Percentiles rank a stretch among this genome's conserved stretches.
Conservation (phyloP, 2,113 vertebrate species). For the Dicentrarchus labrax region DNA sequence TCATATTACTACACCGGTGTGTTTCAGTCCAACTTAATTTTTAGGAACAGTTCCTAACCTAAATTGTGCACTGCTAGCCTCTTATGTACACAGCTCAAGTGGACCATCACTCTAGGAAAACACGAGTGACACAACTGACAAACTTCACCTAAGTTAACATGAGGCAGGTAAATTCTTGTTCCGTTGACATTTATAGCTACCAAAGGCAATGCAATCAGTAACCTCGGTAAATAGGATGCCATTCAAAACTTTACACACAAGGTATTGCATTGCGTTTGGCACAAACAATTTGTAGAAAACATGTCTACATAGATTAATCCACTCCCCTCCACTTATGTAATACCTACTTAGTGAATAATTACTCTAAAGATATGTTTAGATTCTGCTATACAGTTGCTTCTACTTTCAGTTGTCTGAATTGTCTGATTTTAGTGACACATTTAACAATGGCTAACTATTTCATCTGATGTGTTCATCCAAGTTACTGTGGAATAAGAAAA, state of each 20-base stretch:
- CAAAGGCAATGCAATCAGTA: constrained; percentile 42
- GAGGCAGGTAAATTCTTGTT: constrained; percentile 34
- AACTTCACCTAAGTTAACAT: constrained; percentile 31
- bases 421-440: constrained; percentile 14
- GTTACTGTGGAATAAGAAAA: constrained; percentile 4
- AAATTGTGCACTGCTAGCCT: constrained; percentile 4
- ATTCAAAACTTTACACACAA: constrained; percentile 1
- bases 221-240: constrained; percentile 35
- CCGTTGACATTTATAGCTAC: constrained; percentile 16
- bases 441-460: constrained; percentile 8
- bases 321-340: background rate
- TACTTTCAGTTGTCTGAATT: constrained; percentile 18
- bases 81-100: constrained; percentile 58
- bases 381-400: constrained; percentile 2
- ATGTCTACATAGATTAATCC: background rate
- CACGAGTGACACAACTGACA: constrained; percentile 56
- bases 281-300: constrained; percentile 33
- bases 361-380: background rate
- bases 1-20: constrained; percentile 7
- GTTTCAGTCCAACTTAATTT: constrained; percentile 36
- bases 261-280: constrained; percentile 27
- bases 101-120: constrained; percentile 75
- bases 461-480: constrained; percentile 4
- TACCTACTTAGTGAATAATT: background rate
- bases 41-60: constrained; percentile 12